Evolutionary conservation across 2,113 vertebrate genomes (phyloP).

Genomic region (Pituophis catenifer): DNA sequence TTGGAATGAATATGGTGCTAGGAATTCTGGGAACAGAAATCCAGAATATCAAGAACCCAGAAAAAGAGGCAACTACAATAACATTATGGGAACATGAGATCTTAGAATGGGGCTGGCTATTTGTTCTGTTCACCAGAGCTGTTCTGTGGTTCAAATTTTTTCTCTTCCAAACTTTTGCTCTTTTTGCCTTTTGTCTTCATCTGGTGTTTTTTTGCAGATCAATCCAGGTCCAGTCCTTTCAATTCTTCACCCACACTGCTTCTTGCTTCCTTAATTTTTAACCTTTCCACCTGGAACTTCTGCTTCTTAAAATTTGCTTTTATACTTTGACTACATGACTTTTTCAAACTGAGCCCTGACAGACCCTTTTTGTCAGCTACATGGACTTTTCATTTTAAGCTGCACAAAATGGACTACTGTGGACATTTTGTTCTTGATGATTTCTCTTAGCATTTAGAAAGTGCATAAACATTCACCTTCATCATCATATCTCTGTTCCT

Average conservation of each 20-base stretch:
- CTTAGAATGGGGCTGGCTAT: not conserved
- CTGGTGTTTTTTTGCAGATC: not conserved
- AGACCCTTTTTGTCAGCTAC: not conserved
- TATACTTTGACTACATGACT: not conserved
- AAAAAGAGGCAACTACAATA: not conserved
- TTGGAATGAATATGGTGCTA: not conserved
- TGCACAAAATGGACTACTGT: not conserved
- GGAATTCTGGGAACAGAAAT: not conserved
- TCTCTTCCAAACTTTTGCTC: not conserved
- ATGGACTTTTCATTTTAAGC: not conserved
- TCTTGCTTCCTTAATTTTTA: not conserved
- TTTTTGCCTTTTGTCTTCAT: not conserved
- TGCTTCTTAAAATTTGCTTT: not conserved
- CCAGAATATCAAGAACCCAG: not conserved
- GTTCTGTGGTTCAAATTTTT: not conserved
- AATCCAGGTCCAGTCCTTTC: not conserved
- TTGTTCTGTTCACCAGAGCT: not conserved
- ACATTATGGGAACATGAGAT: not conserved
- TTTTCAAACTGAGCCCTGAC: not conserved
- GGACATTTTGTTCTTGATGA: not conserved
- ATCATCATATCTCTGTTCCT: not conserved
- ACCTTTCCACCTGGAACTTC: not conserved
- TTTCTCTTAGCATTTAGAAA: not conserved
- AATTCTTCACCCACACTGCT: not conserved
- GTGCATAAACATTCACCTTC: not conserved